Base-by-base conservation (phyloP, 2,797 vertebrate species). In the Eulemur rubriventer region DNA sequence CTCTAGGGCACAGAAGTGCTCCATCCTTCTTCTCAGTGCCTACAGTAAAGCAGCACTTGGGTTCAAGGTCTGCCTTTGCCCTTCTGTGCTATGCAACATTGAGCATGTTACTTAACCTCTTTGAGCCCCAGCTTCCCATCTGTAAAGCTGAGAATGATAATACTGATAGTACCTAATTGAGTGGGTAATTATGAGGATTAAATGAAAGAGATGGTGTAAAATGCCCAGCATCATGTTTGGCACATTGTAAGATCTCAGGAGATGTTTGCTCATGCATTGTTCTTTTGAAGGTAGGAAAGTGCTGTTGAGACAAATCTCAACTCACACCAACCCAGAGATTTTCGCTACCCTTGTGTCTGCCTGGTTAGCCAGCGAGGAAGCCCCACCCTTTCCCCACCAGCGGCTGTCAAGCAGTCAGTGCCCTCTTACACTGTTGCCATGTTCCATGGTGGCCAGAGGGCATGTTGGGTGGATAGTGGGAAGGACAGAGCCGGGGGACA, bases 111-210 rank as follows among this genome's bases (percentile, higher is more conserved):
- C 13, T 91, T 96, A 89, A 85, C 0, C 78, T 81, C 14, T 73
- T 81, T 92, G 63, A 41, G 83, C 4, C 16, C 0, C 17, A 59
- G 24, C 8, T 96, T 95, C 76, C 91, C 43, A 1, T 50, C 73
- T 48, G 5, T 67, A 63, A 85, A 96, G n/a, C 30, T 13, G 22
- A 61, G 30, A 79, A 90, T 76, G 35, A 12, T 24, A 90, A 11
- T 2, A 14, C 14, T 91, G 35, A 33, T 50, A 50, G 38, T 52
- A 94, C 72, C 46, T 93, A 93, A 86, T 88, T 95, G 61, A 87
- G 28, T 78, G 78, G 38, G 30, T 87, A 92, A 94, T 90, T 89
- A n/a, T n/a, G 79, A 97, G 61, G 35, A 94, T 59, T 75, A 59
- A 46, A 76, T 67, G 24, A 38, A 84, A 88, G 30, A 43, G 28